Evolutionary conservation across 1,140 invertebrate genomes (phyloP).

Genomic region (Anthonomus grandis): DNA sequence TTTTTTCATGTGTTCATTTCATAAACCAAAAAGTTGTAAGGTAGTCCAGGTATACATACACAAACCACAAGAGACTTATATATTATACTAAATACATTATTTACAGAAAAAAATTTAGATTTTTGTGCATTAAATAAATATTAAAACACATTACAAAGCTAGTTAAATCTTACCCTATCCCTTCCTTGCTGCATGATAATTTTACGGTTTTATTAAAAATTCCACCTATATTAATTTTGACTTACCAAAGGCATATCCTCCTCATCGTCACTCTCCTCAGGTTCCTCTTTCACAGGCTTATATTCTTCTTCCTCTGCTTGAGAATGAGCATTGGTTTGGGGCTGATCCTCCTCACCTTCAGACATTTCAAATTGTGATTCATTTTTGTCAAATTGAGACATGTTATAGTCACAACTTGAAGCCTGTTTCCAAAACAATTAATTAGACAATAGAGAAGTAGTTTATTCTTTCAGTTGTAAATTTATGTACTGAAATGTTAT

Average conservation of each 20-base stretch:
- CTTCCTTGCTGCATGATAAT: conserved; percentile 8
- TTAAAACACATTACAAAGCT: neutral
- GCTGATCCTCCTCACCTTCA: conserved; percentile 52
- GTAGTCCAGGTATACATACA: too few relatives aligned
- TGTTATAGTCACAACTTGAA: conserved; percentile 64
- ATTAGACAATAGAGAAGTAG: too few relatives aligned
- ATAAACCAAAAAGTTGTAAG: too few relatives aligned
- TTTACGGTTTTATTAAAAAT: neutral
- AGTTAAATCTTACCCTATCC: conserved; percentile 3
- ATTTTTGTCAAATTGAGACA: conserved; percentile 60
- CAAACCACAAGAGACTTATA: neutral
- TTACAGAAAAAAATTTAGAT: neutral
- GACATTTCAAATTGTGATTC: conserved; percentile 46
- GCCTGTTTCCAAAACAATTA: too few relatives aligned
- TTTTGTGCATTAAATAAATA: conserved; percentile 2
- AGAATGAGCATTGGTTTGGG: conserved; percentile 51
- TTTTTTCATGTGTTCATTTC: too few relatives aligned
- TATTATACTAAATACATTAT: neutral
- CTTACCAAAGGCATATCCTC: conserved; percentile 77
- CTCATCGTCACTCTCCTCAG: conserved; percentile 56
- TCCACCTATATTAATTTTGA: conserved; percentile 13
- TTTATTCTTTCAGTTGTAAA: too few relatives aligned
- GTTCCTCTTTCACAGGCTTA: conserved; percentile 52
- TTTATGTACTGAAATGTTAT: too few relatives aligned
- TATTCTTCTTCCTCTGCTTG: conserved; percentile 42